Base-by-base conservation (phyloP, 1,140 invertebrate genomes). In the Plodia interpunctella region DNA sequence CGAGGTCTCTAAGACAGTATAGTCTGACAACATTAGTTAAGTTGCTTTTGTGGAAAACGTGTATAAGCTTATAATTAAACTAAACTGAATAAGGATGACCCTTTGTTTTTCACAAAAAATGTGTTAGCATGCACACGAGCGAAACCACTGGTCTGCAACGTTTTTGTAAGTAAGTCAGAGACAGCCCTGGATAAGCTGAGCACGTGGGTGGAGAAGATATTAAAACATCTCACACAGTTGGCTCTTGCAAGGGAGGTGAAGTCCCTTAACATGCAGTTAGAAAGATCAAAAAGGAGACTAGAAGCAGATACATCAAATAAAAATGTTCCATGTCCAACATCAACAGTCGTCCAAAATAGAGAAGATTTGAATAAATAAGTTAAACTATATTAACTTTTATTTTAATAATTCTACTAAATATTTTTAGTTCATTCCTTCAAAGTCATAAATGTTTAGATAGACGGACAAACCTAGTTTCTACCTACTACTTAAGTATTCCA, bases 251-350 rank as follows among this genome's bases (percentile, higher is more conserved):
- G 59, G 63, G 86, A 88, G 68, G 57, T 66, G 54, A 58, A 72
- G 61, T 82, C 84, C 60, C 72, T 88, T 6, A 71, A 86, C 62
- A 70, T 70, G 63, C 69, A 88, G 65, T 52, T 86, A 67, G 64
- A 80, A 61, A 75, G 70, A 63, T 60, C 80, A 5, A 82, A 73
- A 70, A 57, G 71, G 62, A 66, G 64, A 57, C 55, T 57, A 9
- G 61, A 35, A 6, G 15, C 38, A 2, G 13, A 17, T 15, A 1
- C 2, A 15, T 0, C 15, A 3, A 17, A 44, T 44, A 44, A 15
- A 5, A 15, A 13, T 44, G 13, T 17, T 15, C 9, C 13, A 44
- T 15, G 38, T 17, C 38, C 38, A 13, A 35, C n/a, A 25, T 18
- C 20, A 58, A n/a, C n/a, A n/a, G n/a, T n/a, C n/a, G n/a, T 53